Conservation (phyloP, 2,797 vertebrate genomes). For the Streptopelia turtur region DNA sequence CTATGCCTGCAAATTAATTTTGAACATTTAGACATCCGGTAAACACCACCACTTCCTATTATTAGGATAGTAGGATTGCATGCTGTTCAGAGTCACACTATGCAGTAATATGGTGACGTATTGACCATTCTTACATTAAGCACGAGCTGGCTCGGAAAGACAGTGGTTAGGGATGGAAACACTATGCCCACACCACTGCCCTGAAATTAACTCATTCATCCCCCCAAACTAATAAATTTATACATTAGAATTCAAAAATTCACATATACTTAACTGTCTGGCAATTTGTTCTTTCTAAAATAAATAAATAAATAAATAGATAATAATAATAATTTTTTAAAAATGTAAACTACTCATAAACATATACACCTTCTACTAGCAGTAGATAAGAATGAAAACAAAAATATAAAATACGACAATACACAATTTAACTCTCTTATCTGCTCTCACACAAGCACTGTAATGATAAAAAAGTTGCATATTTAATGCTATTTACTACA, state of each 20-base stretch:
- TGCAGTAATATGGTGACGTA: neutral
- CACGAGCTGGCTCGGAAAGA: neutral
- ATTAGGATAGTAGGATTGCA: neutral
- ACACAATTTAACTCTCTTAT: neutral
- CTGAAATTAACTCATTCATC: neutral
- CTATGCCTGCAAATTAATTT: neutral
- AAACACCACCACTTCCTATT: neutral
- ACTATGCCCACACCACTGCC: neutral
- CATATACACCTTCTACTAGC: neutral
- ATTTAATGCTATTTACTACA: neutral
- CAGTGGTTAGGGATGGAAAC: neutral
- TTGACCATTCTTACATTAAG: rapidly evolving
- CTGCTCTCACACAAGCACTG: neutral
- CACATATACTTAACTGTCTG: neutral
- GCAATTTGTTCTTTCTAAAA: neutral
- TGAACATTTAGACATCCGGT: neutral
- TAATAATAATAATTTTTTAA: no score
- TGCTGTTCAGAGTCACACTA: neutral
- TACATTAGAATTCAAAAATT: neutral
- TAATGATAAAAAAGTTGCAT: neutral
- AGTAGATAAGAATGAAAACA: neutral
- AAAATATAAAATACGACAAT: neutral
- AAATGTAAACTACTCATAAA: neutral
- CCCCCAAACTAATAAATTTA: neutral
- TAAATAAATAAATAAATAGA: neutral